Conservation (phyloP, 2,797 vertebrate species). For the Parambassis ranga region DNA sequence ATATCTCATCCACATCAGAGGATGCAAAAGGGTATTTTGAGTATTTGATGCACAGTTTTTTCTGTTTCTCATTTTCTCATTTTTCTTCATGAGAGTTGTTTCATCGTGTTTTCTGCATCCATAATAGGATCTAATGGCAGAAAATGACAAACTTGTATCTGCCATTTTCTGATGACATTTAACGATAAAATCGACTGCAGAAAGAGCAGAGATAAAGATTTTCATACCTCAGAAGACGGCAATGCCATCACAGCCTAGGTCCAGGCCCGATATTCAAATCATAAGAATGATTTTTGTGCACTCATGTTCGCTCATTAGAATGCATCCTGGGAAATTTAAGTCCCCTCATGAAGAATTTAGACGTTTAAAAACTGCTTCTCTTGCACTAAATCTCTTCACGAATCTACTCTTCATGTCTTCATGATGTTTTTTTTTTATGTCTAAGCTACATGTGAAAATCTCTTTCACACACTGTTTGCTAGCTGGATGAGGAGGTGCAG, state of each 20-base stretch:
- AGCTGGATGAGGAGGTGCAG: fast-evolving
- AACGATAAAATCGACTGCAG: neutral
- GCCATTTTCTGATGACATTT: neutral
- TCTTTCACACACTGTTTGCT: neutral
- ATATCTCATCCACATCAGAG: too few relatives aligned
- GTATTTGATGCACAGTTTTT: neutral
- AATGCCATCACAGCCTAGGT: neutral
- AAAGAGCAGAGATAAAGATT: neutral
- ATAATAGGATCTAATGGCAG: neutral
- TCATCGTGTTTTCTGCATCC: neutral
- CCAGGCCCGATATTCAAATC: neutral
- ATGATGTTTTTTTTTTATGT: too few relatives aligned
- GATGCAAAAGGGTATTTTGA: too few relatives aligned
- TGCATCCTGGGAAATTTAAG: constrained; percentile 7
- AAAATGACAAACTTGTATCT: constrained; percentile 3
- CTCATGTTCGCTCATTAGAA: neutral
- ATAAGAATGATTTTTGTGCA: neutral
- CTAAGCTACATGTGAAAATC: too few relatives aligned
- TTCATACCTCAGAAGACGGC: neutral
- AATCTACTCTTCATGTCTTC: neutral
- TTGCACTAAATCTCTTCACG: neutral
- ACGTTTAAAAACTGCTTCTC: neutral
- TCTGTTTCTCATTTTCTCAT: neutral
- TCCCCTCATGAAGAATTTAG: neutral
- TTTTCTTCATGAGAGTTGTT: neutral